These are phyloP conservation scores for Emydura subglobosa DNA, from an alignment of 2,113 vertebrate species.

Conservation along the genomic window DNA sequence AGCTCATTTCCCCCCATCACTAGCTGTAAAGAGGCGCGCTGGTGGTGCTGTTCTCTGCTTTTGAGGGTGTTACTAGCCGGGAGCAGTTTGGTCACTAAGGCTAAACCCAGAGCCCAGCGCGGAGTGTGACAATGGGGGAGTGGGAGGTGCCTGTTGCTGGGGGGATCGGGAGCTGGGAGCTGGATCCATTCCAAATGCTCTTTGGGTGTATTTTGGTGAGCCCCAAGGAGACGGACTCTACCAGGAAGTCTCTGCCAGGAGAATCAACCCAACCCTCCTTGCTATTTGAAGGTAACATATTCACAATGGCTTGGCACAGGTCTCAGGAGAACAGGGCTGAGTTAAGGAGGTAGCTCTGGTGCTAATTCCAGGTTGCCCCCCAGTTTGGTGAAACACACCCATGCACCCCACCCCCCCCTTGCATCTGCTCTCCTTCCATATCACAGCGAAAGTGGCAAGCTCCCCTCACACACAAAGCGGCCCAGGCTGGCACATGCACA, in stretches of 20 bases:
- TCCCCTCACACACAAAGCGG: background rate
- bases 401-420: background rate
- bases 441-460: rapidly evolving
- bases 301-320: background rate
- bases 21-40: background rate
- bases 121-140: no score
- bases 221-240: background rate
- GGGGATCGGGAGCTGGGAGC: background rate
- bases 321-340: background rate
- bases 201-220: rapidly evolving
- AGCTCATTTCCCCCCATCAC: background rate
- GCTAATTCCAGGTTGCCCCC: background rate
- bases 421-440: background rate
- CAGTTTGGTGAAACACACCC: background rate
- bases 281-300: background rate
- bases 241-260: background rate
- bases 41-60: rapidly evolving
- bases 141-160: background rate
- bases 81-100: background rate
- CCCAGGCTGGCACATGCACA: rapidly evolving
- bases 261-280: background rate
- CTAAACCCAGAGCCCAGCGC: rapidly evolving
- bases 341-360: rapidly evolving
- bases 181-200: background rate
- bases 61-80: rapidly evolving